Base-by-base conservation (phyloP, 2,113 vertebrate species). In the Lynx canadensis region DNA sequence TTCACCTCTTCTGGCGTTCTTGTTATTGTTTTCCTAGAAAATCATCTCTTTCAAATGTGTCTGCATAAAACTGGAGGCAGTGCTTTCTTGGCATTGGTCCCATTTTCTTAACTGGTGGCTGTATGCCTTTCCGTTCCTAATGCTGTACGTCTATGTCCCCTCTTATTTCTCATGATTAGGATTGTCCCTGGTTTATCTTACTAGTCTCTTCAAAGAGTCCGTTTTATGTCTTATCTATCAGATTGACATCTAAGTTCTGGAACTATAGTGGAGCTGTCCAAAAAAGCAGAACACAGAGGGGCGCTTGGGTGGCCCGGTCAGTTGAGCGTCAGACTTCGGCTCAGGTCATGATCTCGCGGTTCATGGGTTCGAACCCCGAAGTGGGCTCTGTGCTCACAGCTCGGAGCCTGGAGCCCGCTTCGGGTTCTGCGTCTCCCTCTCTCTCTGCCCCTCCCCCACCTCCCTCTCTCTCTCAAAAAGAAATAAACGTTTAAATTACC, bases 1-100 rank as follows among this genome's bases (percentile, higher is more conserved):
- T 94, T 89, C 33, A 45, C 45, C 18, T 55, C 50, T 91, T 78
- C 23, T 31, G 18, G n/a, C 15, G 33, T 57, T 65, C 79, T 63
- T 4, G 29, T 95, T 66, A 29, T 16, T 36, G n/a, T 92, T 93
- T 93, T 91, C 80, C 31, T 85, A 91, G 66, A 81, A 94, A 97
- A 69, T 69, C 15, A 55, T 52, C 85, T 27, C 16, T 92, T 95
- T 87, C 73, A 87, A 63, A 48, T 69, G 79, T 92, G 16, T 50
- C 71, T 88, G 16, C 89, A 31, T 85, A 60, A 94, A 95, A 94
- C 38, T 87, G 0, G 50, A 86, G 95, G 45, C 52, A 52, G 7
- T 45, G 52, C 65, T 60, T 88, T 89, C 68, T 83, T 68, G 45
- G 36, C 31, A 69, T 73, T 80, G 69, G 55, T 93, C 45, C 7